These are phyloP conservation scores for Coelopa pilipes DNA, from an alignment of 2,888 invertebrate species.

Conservation along the genomic window DNA sequence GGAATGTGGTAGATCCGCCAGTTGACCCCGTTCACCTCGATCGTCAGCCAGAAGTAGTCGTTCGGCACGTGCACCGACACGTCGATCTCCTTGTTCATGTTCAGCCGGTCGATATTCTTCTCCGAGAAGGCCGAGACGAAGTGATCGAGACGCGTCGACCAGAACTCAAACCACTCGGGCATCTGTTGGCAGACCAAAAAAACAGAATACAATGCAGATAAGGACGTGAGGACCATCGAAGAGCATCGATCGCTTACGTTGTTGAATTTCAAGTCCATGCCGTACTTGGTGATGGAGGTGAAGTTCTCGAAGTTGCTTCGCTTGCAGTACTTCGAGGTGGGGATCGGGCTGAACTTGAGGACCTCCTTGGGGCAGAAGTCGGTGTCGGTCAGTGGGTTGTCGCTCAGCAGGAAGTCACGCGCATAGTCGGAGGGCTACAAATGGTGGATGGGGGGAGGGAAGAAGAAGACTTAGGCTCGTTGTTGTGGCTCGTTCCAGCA, in stretches of 20 bases:
- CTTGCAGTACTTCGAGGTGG: slow-evolving; percentile 65
- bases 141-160: slow-evolving; percentile 64
- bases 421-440: slow-evolving; percentile 63
- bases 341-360: slow-evolving; percentile 65
- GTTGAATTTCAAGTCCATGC: slow-evolving; percentile 61
- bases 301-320: slow-evolving; percentile 64
- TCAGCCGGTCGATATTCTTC: slow-evolving; percentile 60
- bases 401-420: slow-evolving; percentile 59
- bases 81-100: slow-evolving; percentile 61
- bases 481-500: neutral
- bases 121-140: slow-evolving; percentile 63
- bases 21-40: slow-evolving; percentile 62
- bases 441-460: neutral
- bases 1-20: slow-evolving; percentile 65
- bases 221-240: neutral
- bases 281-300: slow-evolving; percentile 64
- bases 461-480: slow-evolving; percentile 11
- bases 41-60: slow-evolving; percentile 61
- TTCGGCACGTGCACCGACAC: slow-evolving; percentile 60
- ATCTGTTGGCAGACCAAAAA: slow-evolving; percentile 51
- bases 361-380: slow-evolving; percentile 65
- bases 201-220: too few species aligned
- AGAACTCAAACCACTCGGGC: slow-evolving; percentile 64
- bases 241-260: slow-evolving; percentile 53
- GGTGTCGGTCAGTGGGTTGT: slow-evolving; percentile 60